Percentiles rank a stretch among this genome's conserved stretches.
phyloP scores from a whole-genome alignment of 2,888 invertebrate genomes.

The Troides helena region DNA sequence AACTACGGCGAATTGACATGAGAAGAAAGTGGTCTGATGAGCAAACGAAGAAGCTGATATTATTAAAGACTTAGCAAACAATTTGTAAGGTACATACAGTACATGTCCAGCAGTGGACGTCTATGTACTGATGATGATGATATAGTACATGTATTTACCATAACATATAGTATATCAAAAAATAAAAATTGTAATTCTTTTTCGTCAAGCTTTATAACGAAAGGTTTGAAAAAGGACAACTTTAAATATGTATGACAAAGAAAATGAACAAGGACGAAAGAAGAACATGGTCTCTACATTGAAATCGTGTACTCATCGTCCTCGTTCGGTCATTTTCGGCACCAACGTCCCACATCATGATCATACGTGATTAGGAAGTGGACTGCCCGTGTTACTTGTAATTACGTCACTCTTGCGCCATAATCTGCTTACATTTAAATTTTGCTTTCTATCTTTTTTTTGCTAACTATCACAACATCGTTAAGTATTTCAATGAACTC shows the following conservation, averaged over 20 bases:
- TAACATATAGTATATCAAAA: too few species aligned
- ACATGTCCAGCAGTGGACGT: too few species aligned
- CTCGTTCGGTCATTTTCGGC: conserved; percentile 2
- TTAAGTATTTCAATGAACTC: neutral
- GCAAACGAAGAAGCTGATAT: too few species aligned
- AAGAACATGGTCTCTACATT: neutral
- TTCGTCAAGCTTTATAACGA: too few species aligned
- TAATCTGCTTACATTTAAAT: neutral
- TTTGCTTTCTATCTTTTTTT: neutral
- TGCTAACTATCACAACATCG: neutral
- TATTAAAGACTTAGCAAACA: too few species aligned
- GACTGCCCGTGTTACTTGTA: neutral
- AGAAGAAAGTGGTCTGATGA: too few species aligned
- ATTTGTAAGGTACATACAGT: too few species aligned
- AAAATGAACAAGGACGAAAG: conserved; percentile 6
- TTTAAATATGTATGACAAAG: neutral
- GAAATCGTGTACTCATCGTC: conserved; percentile 8
- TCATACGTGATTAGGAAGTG: conserved; percentile 16
- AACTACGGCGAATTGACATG: too few species aligned
- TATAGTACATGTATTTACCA: too few species aligned
- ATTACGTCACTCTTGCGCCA: neutral
- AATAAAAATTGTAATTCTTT: too few species aligned
- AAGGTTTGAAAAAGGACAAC: too few species aligned
- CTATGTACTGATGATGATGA: too few species aligned
- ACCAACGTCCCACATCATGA: conserved; percentile 15